Base-by-base conservation (phyloP, 2,888 invertebrate genomes). In the Spodoptera littoralis region DNA sequence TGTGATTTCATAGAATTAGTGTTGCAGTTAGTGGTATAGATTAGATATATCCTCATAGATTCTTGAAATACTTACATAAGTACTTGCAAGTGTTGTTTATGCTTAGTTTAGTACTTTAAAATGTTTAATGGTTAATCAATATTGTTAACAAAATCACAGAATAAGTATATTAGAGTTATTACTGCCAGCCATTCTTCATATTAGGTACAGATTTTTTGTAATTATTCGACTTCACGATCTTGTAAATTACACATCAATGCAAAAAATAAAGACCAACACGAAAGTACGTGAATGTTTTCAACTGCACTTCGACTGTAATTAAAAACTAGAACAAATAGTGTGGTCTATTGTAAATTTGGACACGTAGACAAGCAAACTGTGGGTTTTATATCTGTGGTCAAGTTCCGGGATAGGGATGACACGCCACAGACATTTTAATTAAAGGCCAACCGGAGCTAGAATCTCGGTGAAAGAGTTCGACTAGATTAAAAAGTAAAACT, bases 351-450 rank as follows among this genome's bases (percentile, higher is more conserved):
- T 64, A 78, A 78, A 65, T 71, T 71, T 76, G 63, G 72, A 68
- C 54, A 61, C 58, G 64, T 71, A 70, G 55, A 61, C 67, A 62
- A 58, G 22, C 59, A 65, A 70, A 70, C 70, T 62, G 65, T 53
- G 56, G 70, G 62, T 73, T 79, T 78, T 78, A 76, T 80, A 76
- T 66, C 69, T 73, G 72, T 56, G 68, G 64, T 72, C 61, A 72
- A 76, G 72, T 68, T 51, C 54, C 59, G 70, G 70, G 69, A 55
- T 57, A 41, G 45, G 75, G 73, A 75, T 81, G 84, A 83, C 83
- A 83, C 57, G 67, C 75, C 72, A 63, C 80, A 80, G 84, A 84
- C 83, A 78, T 83, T 85, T 87, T 82, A 85, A 86, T 87, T 84
- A 84, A 82, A 77, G 69, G 69, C 58, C 63, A 36, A 59, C 56